These are phyloP conservation scores for Astreopora myriophthalma DNA, from an alignment of 64 coral and sea anemone genomes.

Conservation along the genomic window DNA sequence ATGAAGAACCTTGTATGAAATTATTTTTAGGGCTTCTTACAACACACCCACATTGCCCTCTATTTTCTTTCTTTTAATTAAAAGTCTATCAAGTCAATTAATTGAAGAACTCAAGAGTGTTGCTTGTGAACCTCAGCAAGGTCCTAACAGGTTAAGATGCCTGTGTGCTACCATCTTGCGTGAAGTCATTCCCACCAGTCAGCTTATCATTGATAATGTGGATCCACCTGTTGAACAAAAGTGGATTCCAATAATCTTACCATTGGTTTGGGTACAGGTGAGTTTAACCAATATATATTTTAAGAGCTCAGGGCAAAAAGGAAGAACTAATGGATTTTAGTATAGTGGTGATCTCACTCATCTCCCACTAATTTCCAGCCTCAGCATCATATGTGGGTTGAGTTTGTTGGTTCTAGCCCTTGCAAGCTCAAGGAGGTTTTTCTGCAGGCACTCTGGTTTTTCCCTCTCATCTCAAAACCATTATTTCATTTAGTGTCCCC, in stretches of 20 bases:
- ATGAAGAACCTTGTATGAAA: too few relatives aligned
- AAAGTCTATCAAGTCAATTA: conserved; percentile 59
- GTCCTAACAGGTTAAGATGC: conserved; percentile 73
- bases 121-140: conserved; percentile 80
- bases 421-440: too few relatives aligned
- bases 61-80: not conserved
- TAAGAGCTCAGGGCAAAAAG: too few relatives aligned
- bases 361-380: too few relatives aligned
- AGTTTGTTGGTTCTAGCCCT: too few relatives aligned
- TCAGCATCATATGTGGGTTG: too few relatives aligned
- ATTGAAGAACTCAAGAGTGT: conserved; percentile 83
- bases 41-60: not conserved
- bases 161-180: conserved; percentile 74
- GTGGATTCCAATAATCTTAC: conserved; percentile 81
- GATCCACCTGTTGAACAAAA: conserved; percentile 82
- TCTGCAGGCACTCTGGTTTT: too few relatives aligned
- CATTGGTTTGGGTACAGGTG: conserved; percentile 78
- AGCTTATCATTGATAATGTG: conserved; percentile 77
- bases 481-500: too few relatives aligned
- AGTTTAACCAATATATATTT: not conserved
- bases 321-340: too few relatives aligned
- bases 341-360: too few relatives aligned
- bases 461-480: too few relatives aligned
- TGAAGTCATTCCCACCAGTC: conserved; percentile 65
- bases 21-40: not conserved